Base-by-base conservation (phyloP, 2,113 vertebrate genomes). In the Gasterosteus nipponicus region DNA sequence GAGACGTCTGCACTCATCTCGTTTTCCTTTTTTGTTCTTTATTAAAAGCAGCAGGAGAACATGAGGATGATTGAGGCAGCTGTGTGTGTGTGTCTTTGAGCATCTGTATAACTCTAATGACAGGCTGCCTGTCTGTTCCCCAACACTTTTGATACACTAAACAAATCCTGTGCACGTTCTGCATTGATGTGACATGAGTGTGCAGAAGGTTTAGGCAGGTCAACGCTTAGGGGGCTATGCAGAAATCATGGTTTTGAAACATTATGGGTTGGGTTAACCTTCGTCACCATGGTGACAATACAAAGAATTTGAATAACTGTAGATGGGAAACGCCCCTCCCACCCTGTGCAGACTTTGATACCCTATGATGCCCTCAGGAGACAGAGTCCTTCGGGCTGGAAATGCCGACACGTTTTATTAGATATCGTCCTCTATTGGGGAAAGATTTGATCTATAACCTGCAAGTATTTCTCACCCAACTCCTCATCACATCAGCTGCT, bases 91-190 rank as follows among this genome's bases (percentile, higher is more conserved):
- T 33, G 54, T 57, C 19, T 22, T 19, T 8, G 6, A 5, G 49
- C 38, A 69, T 11, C 14, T 79, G 59, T 35, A 35, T 41, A 59
- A 56, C 62, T 18, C 38, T 70, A 31, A 47, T 63, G 38, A 38
- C 47, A 57, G 56, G 49, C 26, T 59, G 10, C 35, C 41, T 65
- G n/a, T 53, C 31, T 26, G 18, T 46, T 33, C 66, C 41, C 65
- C 33, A 56, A 19, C 49, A 61, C 31, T 31, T 73, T 41, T 41
- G 16, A 64, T 58, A 2, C 29, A 31, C 54, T 16, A 29, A 35
- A 26, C 1, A n/a, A 60, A 39, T 26, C 19, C 1, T 31, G 18
- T 51, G 19, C 1, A 10, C 2, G 10, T 5, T 16, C 2, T 53
- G 31, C 18, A 5, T 46, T 38, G 35, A 38, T 38, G 35, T 38